Conservation (phyloP, 2,113 vertebrate genomes). For the Platichthys flesus region DNA sequence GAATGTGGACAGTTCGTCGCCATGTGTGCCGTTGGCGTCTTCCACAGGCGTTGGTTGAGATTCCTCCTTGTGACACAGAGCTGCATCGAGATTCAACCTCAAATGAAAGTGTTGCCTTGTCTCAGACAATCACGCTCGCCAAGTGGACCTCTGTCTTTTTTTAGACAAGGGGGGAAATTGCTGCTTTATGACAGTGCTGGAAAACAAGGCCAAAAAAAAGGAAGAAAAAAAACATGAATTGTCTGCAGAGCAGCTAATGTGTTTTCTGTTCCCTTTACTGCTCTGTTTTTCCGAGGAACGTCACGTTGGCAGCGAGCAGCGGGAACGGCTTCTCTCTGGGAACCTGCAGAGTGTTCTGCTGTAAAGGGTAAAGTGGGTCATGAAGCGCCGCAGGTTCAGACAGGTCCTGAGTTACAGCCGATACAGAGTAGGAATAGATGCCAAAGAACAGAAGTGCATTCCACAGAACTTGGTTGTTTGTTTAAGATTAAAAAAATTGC, state of each 20-base stretch:
- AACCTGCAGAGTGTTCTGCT: conserved; percentile 9
- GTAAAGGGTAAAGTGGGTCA: conserved; percentile 38
- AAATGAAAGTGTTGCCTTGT: conserved; percentile 5
- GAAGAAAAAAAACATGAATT: conserved; percentile 49
- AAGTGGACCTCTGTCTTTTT: conserved; percentile 10
- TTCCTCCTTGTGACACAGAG: conserved; percentile 3
- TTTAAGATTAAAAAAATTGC: no score
- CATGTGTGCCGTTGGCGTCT: conserved; percentile 53
- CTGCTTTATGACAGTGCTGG: conserved; percentile 38
- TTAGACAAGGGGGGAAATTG: conserved; percentile 14
- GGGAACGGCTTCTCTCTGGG: background rate
- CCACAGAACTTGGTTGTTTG: no score
- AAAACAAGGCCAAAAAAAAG: conserved; percentile 48
- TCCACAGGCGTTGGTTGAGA: conserved; percentile 12
- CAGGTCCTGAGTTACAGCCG: conserved; percentile 30
- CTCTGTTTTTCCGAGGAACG: conserved; percentile 24
- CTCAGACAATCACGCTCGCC: conserved; percentile 20
- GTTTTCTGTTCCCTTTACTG: conserved; percentile 49
- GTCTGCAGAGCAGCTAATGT: conserved; percentile 63
- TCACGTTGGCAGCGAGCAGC: conserved; percentile 16
- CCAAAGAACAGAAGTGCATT: background rate
- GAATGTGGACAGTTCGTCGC: conserved; percentile 51
- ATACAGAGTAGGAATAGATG: conserved; percentile 32
- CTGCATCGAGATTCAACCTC: background rate
- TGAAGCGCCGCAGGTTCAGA: conserved; percentile 41